A percentile compares a stretch with the other conserved stretches of the same genome.
Evolutionary conservation across 1,140 invertebrate genomes (phyloP).

Genomic region (Centruroides vittatus): DNA sequence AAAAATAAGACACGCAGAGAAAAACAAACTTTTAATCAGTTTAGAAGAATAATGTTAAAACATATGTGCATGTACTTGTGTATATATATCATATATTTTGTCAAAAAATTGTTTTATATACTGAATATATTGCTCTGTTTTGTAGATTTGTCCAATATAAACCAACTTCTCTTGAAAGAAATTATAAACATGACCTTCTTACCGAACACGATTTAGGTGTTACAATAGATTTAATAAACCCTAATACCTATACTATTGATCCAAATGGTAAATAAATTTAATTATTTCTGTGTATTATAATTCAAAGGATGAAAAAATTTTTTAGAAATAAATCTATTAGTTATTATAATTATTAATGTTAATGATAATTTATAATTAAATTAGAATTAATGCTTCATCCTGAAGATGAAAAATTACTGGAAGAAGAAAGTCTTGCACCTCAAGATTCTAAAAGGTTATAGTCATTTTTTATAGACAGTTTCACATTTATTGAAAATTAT

Average conservation of each 20-base stretch:
- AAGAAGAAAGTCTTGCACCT: constrained; percentile 20
- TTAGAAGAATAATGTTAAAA: no score
- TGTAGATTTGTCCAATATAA: constrained; percentile 88
- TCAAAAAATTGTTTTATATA: no score
- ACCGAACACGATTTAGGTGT: constrained; percentile 96
- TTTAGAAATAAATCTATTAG: no score
- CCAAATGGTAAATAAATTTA: constrained; percentile 21
- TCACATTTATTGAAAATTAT: no score
- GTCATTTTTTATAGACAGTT: no score
- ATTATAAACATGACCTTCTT: constrained; percentile 89
- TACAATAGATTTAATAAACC: constrained; percentile 89
- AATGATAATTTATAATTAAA: no score
- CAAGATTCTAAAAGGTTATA: constrained; percentile 19
- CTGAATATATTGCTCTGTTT: not conserved
- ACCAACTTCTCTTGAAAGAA: constrained; percentile 72
- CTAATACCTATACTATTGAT: constrained; percentile 69
- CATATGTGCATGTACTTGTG: no score
- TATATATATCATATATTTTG: no score
- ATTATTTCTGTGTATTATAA: not conserved
- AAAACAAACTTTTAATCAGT: no score
- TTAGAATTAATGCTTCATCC: constrained; percentile 6
- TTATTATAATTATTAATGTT: no score
- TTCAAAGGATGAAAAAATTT: no score
- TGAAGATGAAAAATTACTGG: constrained; percentile 22
- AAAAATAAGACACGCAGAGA: no score